phyloP scores from a whole-genome alignment of 2,888 invertebrate genomes.

The Embidobia sp. region DNA sequence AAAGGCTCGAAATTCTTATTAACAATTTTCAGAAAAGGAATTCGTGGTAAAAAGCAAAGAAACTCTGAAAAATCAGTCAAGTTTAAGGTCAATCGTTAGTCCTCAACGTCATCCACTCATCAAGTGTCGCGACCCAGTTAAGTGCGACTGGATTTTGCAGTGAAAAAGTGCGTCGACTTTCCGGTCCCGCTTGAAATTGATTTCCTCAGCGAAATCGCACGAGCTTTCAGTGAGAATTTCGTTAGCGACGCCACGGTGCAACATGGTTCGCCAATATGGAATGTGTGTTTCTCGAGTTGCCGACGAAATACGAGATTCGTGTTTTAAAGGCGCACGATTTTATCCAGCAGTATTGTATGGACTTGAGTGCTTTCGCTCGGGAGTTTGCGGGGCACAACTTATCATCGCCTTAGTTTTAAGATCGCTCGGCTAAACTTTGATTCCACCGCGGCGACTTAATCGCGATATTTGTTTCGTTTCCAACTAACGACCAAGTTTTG shows the following conservation, averaged over 20 bases:
- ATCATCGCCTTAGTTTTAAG: slow-evolving; percentile 36
- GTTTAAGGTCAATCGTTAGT: too few species aligned
- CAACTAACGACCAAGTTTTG: too few species aligned
- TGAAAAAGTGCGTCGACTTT: too few species aligned
- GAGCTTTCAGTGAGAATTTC: slow-evolving; percentile 25
- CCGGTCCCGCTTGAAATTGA: too few species aligned
- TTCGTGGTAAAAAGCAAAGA: too few species aligned
- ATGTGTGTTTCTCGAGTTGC: slow-evolving; percentile 48
- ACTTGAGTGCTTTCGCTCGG: slow-evolving; percentile 38
- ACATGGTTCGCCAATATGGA: slow-evolving; percentile 47
- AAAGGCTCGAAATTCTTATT: too few species aligned
- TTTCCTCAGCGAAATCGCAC: too few species aligned
- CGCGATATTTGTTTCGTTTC: neutral
- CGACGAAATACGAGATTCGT: slow-evolving; percentile 43
- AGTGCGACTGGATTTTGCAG: too few species aligned
- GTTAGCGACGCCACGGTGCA: slow-evolving; percentile 24
- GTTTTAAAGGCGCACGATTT: slow-evolving; percentile 45
- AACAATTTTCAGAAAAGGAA: too few species aligned
- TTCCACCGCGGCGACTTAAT: slow-evolving; percentile 11
- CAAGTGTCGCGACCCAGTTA: too few species aligned
- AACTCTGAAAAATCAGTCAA: too few species aligned
- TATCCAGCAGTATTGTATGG: slow-evolving; percentile 37
- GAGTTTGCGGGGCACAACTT: slow-evolving; percentile 28
- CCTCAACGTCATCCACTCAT: too few species aligned
- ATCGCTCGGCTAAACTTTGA: slow-evolving; percentile 24